A percentile compares a stretch with the other conserved stretches of the same genome.
phyloP scores from a whole-genome alignment of 2,888 invertebrate species.

The Metalampra italica region DNA sequence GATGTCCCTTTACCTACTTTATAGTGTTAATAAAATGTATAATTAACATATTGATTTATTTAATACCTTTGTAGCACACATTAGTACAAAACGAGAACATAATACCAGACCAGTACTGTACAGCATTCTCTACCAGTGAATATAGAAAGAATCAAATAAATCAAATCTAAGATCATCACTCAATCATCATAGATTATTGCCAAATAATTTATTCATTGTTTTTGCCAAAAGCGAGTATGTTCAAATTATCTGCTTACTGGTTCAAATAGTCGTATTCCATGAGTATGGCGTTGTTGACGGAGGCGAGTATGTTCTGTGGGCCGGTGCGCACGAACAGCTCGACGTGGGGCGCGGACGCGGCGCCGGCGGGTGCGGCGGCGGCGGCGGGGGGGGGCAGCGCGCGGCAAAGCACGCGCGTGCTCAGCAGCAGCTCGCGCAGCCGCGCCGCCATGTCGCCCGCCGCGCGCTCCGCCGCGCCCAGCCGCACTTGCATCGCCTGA shows the following conservation, averaged over 20 bases:
- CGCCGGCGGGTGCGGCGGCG: slow-evolving; percentile 29
- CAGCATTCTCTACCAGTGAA: no score
- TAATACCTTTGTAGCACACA: no score
- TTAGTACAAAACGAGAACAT: no score
- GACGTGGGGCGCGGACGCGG: slow-evolving; percentile 71
- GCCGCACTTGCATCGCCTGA: slow-evolving; percentile 76
- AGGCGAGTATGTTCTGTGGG: slow-evolving; percentile 80
- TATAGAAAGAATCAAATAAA: no score
- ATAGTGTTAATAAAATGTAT: no score
- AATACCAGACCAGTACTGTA: no score
- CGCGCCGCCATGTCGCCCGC: slow-evolving; percentile 73
- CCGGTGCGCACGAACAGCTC: slow-evolving; percentile 84
- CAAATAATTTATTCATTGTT: no score
- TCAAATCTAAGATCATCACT: no score
- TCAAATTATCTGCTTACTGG: slow-evolving; percentile 46
- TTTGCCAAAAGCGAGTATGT: no score
- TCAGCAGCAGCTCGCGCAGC: slow-evolving; percentile 78
- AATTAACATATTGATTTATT: no score
- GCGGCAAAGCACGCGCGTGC: slow-evolving; percentile 64
- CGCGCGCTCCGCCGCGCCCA: slow-evolving; percentile 78
- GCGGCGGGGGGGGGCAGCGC: slow-evolving; percentile 33
- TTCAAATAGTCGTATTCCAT: slow-evolving; percentile 79
- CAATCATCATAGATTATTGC: no score
- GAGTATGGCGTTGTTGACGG: slow-evolving; percentile 83
- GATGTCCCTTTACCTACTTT: no score